Conservation (phyloP, 1,140 invertebrate species). For the Holcopasites calliopsidis region DNA sequence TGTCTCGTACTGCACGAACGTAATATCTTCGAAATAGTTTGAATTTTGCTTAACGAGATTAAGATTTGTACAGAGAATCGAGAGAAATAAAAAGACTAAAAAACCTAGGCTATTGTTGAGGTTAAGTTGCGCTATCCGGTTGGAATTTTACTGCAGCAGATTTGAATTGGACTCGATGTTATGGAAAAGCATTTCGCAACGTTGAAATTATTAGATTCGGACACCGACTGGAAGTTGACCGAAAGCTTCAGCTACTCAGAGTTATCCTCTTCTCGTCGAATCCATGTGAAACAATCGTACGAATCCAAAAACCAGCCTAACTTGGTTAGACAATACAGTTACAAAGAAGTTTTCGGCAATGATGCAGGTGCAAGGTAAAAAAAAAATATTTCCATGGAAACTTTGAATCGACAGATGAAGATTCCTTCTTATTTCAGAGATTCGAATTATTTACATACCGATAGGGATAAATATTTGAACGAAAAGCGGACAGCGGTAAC, state of each 20-base stretch:
- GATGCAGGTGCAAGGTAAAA: constrained; percentile 54
- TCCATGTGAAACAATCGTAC: constrained; percentile 46
- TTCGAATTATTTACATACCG: constrained; percentile 2
- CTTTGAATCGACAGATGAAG: too few species aligned
- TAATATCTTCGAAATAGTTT: too few species aligned
- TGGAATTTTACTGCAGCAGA: not conserved
- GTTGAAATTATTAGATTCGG: constrained; percentile 49
- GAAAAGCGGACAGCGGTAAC: constrained; percentile 20
- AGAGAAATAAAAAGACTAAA: not conserved
- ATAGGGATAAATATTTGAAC: not conserved
- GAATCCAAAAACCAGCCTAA: constrained; percentile 7
- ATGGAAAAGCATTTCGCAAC: constrained; percentile 67
- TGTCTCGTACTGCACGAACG: too few species aligned
- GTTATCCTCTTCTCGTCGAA: constrained; percentile 40
- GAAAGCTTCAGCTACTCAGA: constrained; percentile 62
- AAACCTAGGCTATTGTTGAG: not conserved
- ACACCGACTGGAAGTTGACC: constrained; percentile 43
- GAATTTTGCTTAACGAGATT: too few species aligned
- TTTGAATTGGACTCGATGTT: not conserved
- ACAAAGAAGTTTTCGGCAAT: constrained; percentile 60
- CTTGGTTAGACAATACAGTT: constrained; percentile 65
- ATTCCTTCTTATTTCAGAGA: constrained; percentile 28
- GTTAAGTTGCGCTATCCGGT: not conserved
- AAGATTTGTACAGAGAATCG: too few species aligned
- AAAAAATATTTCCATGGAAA: not conserved